Base-by-base conservation (phyloP, 2,113 vertebrate genomes). In the Corynorhinus townsendii region DNA sequence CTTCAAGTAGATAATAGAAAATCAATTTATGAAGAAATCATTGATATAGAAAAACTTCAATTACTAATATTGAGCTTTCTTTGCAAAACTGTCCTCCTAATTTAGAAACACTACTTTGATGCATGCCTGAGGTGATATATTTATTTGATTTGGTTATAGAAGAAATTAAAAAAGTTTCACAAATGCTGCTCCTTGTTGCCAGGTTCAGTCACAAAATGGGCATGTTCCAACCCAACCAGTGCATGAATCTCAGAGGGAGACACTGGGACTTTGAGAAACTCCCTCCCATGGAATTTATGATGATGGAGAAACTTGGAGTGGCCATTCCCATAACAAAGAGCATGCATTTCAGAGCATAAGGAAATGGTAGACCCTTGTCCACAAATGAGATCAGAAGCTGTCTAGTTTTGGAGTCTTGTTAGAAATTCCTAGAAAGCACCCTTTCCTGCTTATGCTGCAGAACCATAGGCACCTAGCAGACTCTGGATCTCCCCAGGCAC, bases 361-460 rank as follows among this genome's bases (percentile, higher is more conserved):
- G 40, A 11, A 52, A 17, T 2, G 7, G 4, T 3, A 11, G 7
- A 43, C 20, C 12, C 0, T 1, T 1, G 5, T 20, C 86, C 20
- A 4, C 0, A 8, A 54, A 5, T 0, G n/a, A 56, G 49, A 73
- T 43, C 59, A 16, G 73, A 76, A 24, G 38, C 16, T 35, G 12
- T 7, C 28, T 73, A 2, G 30, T 19, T 22, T 38, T 17, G 40
- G 14, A 73, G 38, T n/a, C 20, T 56, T 69, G 4, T 52, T 3
- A 28, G 35, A 82, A 79, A 68, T 12, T 24, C 28, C n/a, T 35
- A 20, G 72, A n/a, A 72, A 59, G 38, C 7, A 14, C 28, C 43
- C n/a, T 10, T 12, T 35, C 45, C 33, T 47, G 38, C 22, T 75
- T 20, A 52, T 17, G 30, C 75, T 52, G 10, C 12, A 80, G 38